These are phyloP conservation scores for Drosophila nebulosa DNA, from an alignment of 1,140 invertebrate species.

Conservation along the genomic window DNA sequence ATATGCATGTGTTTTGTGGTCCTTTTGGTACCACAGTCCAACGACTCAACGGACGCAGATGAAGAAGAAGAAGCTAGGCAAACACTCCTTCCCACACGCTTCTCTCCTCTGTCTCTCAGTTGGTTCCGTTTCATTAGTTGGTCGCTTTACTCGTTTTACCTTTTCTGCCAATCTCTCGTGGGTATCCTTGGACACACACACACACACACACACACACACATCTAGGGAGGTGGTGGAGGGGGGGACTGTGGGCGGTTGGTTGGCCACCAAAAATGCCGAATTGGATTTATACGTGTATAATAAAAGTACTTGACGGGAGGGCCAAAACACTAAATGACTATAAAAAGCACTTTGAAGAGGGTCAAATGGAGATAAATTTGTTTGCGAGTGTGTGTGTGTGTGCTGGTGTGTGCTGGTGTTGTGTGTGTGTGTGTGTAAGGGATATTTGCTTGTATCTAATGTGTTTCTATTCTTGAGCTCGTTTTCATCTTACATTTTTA, in stretches of 20 bases:
- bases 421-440: slow-evolving; percentile 40
- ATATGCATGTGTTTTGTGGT: slow-evolving; percentile 56
- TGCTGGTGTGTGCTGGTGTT: slow-evolving; percentile 23
- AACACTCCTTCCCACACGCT: not conserved
- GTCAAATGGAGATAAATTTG: slow-evolving; percentile 81
- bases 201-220: not conserved
- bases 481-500: slow-evolving; percentile 77
- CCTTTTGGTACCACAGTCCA: slow-evolving; percentile 64
- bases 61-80: not conserved
- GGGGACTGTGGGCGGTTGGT: too few relatives aligned
- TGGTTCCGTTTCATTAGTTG: slow-evolving; percentile 75
- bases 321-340: slow-evolving; percentile 80
- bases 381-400: slow-evolving; percentile 27
- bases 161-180: slow-evolving; percentile 18
- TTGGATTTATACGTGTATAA: slow-evolving; percentile 79
- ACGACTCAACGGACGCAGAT: slow-evolving; percentile 11
- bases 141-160: slow-evolving; percentile 51
- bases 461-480: slow-evolving; percentile 77
- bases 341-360: slow-evolving; percentile 81
- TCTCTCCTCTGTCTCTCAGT: slow-evolving; percentile 12
- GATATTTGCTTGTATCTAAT: slow-evolving; percentile 80
- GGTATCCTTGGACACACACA: slow-evolving; percentile 17
- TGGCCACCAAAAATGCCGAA: slow-evolving; percentile 68
- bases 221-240: slow-evolving; percentile 17
- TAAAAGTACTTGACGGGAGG: slow-evolving; percentile 80